These are phyloP conservation scores for Hyles lineata DNA, from an alignment of 2,888 invertebrate genomes.

Conservation along the genomic window DNA sequence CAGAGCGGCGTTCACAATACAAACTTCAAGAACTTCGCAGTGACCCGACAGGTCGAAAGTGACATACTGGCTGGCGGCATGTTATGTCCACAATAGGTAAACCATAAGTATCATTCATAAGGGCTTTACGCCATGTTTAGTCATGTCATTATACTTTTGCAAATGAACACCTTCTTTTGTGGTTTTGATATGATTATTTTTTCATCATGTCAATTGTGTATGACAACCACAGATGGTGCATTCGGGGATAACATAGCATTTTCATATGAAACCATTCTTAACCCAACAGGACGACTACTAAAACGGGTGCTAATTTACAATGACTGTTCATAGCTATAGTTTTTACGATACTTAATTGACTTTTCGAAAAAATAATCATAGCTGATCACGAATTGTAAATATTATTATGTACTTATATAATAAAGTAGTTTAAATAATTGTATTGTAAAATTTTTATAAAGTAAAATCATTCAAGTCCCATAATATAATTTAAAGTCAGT, in stretches of 20 bases:
- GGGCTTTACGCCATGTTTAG: constrained; percentile 69
- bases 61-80: constrained; percentile 81
- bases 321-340: background rate
- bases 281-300: background rate
- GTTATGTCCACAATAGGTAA: constrained; percentile 81
- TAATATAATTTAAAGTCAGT: background rate
- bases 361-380: constrained; percentile 61
- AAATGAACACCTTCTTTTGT: constrained; percentile 47
- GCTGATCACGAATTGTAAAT: constrained; percentile 44
- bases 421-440: background rate
- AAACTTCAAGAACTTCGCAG: constrained; percentile 74
- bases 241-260: background rate
- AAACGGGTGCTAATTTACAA: constrained; percentile 17
- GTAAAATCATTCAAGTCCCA: background rate
- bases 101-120: constrained; percentile 84
- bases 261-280: constrained; percentile 12
- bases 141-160: constrained; percentile 53
- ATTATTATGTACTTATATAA: background rate
- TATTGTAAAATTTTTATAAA: background rate
- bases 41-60: constrained; percentile 77
- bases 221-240: background rate
- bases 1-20: constrained; percentile 79
- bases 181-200: constrained; percentile 70
- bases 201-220: constrained; percentile 48
- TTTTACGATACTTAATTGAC: background rate